Conservation (phyloP, 2,113 vertebrate species). For the Nesospiza acunhae region DNA sequence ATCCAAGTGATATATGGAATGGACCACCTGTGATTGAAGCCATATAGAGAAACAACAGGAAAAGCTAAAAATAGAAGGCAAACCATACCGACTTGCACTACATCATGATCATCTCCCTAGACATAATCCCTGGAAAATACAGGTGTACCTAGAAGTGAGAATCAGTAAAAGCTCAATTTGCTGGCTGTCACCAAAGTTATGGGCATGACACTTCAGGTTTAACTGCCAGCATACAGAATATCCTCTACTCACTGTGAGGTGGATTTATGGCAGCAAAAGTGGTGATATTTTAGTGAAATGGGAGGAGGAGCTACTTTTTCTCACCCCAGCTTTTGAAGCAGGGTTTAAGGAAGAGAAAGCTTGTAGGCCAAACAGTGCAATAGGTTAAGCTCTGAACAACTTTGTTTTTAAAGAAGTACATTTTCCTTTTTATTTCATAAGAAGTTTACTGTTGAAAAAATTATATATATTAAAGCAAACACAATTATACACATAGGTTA, state of each 20-base stretch:
- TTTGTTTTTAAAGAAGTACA: slow-evolving; percentile 72
- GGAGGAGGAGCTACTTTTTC: background rate
- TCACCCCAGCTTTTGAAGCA: background rate
- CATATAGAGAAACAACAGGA: background rate
- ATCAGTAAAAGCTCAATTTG: background rate
- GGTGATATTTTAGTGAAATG: background rate
- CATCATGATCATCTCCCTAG: background rate
- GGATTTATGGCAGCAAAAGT: background rate
- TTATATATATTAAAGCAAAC: slow-evolving; percentile 72
- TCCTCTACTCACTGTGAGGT: background rate
- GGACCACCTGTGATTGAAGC: background rate
- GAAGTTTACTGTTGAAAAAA: slow-evolving; percentile 77
- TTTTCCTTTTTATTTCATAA: slow-evolving; percentile 73
- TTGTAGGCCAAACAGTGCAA: background rate
- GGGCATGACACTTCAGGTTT: background rate
- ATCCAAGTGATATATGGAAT: background rate
- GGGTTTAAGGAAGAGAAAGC: background rate
- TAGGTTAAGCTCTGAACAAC: slow-evolving; percentile 13
- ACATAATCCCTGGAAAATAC: background rate
- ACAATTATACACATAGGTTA: slow-evolving; percentile 66
- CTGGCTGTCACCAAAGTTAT: background rate
- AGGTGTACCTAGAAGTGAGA: background rate
- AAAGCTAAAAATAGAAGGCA: background rate
- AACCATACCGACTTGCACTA: background rate
- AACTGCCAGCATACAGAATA: background rate